Evolutionary conservation across 2,797 vertebrate species (phyloP).

Genomic region (Spinus pinus): DNA sequence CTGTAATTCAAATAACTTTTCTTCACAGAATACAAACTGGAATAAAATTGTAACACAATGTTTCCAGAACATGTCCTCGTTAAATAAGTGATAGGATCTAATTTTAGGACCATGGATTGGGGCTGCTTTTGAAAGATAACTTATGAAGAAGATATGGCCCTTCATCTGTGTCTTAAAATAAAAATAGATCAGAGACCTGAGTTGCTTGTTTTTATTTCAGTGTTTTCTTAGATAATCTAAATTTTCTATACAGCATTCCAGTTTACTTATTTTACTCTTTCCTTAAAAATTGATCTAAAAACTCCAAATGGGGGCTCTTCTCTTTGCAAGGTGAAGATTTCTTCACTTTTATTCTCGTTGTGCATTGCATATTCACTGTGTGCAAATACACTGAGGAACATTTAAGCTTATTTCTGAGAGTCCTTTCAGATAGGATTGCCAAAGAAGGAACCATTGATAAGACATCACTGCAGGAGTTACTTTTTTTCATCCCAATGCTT

Average conservation of each 20-base stretch:
- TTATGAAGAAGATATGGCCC: background rate
- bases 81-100: background rate
- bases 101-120: background rate
- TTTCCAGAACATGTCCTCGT: background rate
- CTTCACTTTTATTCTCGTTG: background rate
- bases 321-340: background rate
- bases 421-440: background rate
- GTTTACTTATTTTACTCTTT: background rate
- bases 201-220: background rate
- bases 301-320: background rate
- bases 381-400: background rate
- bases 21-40: background rate
- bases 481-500: background rate
- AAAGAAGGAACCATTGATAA: background rate
- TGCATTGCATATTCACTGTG: background rate
- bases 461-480: background rate
- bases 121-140: background rate
- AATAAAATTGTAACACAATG: background rate
- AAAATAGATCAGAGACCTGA: background rate
- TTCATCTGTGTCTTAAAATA: background rate
- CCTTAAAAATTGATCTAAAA: slow-evolving; percentile 19
- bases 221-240: background rate
- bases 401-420: background rate
- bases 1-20: background rate
- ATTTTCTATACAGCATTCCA: background rate